Conservation (phyloP, 2,113 vertebrate genomes). For the Alligator mississippiensis region DNA sequence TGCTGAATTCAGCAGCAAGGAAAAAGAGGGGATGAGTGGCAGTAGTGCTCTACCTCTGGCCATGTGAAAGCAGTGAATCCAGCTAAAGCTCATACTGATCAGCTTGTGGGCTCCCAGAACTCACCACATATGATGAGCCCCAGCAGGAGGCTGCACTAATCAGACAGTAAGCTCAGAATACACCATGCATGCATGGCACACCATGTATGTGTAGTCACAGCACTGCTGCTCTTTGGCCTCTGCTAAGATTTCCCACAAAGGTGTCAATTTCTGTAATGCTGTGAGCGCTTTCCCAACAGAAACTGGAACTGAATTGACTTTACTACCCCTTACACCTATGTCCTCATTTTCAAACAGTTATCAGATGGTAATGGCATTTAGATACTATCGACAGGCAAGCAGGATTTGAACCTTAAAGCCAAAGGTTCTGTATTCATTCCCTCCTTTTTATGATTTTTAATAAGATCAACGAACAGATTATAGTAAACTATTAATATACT, state of each 20-base stretch:
- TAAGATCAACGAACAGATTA: background rate
- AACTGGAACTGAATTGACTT: background rate
- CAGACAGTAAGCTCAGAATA: too few species aligned
- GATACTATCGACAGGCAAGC: background rate
- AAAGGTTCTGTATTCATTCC: background rate
- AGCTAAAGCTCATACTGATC: too few species aligned
- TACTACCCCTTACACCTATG: too few species aligned
- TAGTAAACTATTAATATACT: background rate
- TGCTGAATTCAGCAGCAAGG: too few species aligned
- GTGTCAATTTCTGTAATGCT: background rate
- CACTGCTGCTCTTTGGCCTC: background rate
- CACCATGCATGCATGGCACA: too few species aligned
- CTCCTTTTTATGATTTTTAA: background rate
- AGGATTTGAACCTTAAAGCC: background rate
- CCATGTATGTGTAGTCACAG: too few species aligned
- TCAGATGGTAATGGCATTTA: background rate
- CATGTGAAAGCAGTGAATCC: too few species aligned
- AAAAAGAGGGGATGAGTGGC: too few species aligned
- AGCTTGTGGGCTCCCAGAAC: too few species aligned
- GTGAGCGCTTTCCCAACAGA: background rate
- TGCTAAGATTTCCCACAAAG: background rate
- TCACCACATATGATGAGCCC: too few species aligned
- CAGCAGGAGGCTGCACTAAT: too few species aligned
- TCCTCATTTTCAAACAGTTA: background rate
- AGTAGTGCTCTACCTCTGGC: too few species aligned